Evolutionary conservation across 1,140 invertebrate species (phyloP), one percentile per base, ranked within the genome.

Genomic region (Xylocopa sonorina): DNA sequence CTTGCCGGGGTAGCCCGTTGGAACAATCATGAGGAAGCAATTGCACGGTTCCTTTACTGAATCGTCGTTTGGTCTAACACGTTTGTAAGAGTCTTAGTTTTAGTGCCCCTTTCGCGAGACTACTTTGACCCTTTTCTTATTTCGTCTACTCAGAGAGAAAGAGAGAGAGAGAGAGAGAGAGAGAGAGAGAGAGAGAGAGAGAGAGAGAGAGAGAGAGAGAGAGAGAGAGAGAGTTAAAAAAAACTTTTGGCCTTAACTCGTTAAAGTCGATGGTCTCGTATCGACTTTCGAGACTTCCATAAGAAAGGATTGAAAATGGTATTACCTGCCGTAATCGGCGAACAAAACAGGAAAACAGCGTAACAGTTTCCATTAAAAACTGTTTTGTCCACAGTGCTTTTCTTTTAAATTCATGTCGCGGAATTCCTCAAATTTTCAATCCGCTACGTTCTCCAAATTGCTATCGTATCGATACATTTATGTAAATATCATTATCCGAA

Each of bases 11-110:
- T n/a, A 27, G 43, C 66, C 66, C 32, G 38, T 66, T 53, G 27
- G 24, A 66, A 66, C 34, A 55, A 66, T 66, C 48, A 66, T 66
- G 48, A 43, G 48, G 34, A 55, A 75, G 27, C 43, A 66, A 66
- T 53, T 66, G 16, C 24, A 55, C 16, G 9, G 73, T 66, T n/a
- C 48, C 62, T 53, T 66, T 66, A 53, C 38, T 1, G 21, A 43
- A 34, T 66, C 58, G 48, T 16, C 73, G 34, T 55, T 66, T 43
- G 48, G 50, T 43, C 48, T 66, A 66, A 29, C 62, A 32, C 50
- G 48, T 75, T 75, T 75, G 24, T 64, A 21, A 66, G 66, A 55
- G 48, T 66, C 73, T 75, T 53, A 63, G 46, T 74, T 66, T 75
- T 46, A 66, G 73, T 66, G 55, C 38, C 34, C 60, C 41, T 66